phyloP scores from a whole-genome alignment of 2,888 invertebrate genomes.

The Drosophila testacea region DNA sequence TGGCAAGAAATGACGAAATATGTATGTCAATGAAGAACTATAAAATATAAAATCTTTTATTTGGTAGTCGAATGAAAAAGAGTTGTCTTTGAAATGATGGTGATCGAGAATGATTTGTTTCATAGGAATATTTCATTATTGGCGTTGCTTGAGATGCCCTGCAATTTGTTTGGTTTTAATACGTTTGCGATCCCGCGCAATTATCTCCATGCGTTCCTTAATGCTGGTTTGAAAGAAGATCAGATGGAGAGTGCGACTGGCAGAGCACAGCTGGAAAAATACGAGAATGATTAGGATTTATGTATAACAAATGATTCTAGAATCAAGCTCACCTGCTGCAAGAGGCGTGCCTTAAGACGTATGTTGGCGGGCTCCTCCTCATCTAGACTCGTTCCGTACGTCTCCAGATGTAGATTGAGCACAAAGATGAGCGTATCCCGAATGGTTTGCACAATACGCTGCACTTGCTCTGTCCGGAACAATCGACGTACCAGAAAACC shows the following conservation, averaged over 20 bases:
- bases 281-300: too few species aligned
- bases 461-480: slow-evolving; percentile 92
- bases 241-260: slow-evolving; percentile 78
- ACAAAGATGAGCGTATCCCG: slow-evolving; percentile 84
- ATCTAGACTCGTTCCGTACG: slow-evolving; percentile 54
- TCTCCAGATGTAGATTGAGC: slow-evolving; percentile 82
- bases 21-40: not conserved
- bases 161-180: slow-evolving; percentile 73
- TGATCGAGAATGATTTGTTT: not conserved
- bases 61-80: not conserved
- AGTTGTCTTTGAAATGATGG: not conserved
- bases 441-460: slow-evolving; percentile 87
- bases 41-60: slow-evolving; percentile 11
- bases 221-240: slow-evolving; percentile 78
- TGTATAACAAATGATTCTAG: too few species aligned
- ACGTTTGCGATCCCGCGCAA: slow-evolving; percentile 81
- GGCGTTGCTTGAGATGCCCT: slow-evolving; percentile 64
- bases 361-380: slow-evolving; percentile 74
- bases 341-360: slow-evolving; percentile 81
- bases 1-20: slow-evolving; percentile 2
- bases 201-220: slow-evolving; percentile 84
- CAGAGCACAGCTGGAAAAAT: slow-evolving; percentile 71
- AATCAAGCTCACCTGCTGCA: slow-evolving; percentile 78
- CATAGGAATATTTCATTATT: not conserved
- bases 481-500: slow-evolving; percentile 94